A percentile compares a stretch with the other conserved stretches of the same genome.
Evolutionary conservation across 2,888 invertebrate genomes (phyloP).

Genomic region (Anarsia innoxiella): DNA sequence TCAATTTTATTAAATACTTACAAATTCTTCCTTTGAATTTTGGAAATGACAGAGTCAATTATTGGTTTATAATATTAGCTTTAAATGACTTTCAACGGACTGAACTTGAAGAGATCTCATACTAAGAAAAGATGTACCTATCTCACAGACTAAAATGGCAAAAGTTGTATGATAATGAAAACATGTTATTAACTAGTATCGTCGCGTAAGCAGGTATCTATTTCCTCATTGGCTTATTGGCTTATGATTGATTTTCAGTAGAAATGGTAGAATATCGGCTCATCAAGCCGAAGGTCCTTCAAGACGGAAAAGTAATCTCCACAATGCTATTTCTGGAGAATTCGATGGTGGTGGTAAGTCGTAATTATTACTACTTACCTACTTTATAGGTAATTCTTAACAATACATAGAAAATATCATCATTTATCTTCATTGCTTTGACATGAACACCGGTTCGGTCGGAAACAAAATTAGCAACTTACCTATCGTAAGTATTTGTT

Average conservation of each 20-base stretch:
- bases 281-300: constrained; percentile 70
- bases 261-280: constrained; percentile 26
- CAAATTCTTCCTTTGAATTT: too few relatives aligned
- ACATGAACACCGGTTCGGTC: neutral
- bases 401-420: too few relatives aligned
- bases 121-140: neutral
- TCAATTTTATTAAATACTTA: too few relatives aligned
- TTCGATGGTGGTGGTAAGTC: constrained; percentile 24
- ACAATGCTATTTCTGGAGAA: constrained; percentile 41
- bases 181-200: neutral
- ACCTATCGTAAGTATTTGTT: neutral
- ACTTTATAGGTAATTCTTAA: too few relatives aligned
- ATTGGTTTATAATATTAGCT: neutral
- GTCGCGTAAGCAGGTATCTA: neutral
- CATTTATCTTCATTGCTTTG: neutral
- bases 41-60: too few relatives aligned
- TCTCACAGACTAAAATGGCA: too few relatives aligned
- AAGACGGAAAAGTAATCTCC: constrained; percentile 75
- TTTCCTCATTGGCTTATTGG: too few relatives aligned
- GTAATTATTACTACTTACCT: neutral
- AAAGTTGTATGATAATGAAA: too few relatives aligned
- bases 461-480: neutral
- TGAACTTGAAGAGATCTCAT: neutral
- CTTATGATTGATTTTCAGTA: constrained; percentile 12
- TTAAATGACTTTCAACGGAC: neutral